These are phyloP conservation scores for Microtus oregoni DNA, from an alignment of 2,113 vertebrate genomes.

Conservation along the genomic window DNA sequence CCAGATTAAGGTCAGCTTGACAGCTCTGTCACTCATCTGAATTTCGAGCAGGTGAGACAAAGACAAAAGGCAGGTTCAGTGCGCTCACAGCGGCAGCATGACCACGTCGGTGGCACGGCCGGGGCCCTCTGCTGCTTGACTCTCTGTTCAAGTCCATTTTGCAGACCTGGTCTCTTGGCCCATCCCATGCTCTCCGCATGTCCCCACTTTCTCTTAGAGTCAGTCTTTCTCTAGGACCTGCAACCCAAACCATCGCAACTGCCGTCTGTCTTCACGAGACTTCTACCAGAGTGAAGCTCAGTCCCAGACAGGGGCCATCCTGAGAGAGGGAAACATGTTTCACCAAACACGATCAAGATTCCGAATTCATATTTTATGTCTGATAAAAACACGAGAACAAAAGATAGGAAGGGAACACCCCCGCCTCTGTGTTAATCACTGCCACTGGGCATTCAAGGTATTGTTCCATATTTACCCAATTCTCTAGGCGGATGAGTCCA, in stretches of 20 bases:
- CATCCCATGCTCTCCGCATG: neutral
- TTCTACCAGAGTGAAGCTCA: neutral
- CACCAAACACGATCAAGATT: neutral
- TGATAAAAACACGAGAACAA: constrained; percentile 6
- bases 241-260: neutral
- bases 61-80: neutral
- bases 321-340: neutral
- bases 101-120: too few species aligned
- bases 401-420: neutral
- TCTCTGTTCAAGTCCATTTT: neutral
- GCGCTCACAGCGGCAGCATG: neutral
- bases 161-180: neutral
- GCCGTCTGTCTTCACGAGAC: neutral
- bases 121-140: neutral
- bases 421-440: neutral
- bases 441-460: neutral
- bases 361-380: constrained; percentile 4
- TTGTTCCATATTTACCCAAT: neutral
- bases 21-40: neutral
- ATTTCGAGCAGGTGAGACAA: neutral
- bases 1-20: neutral
- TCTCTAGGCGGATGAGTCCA: neutral
- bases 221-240: neutral
- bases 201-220: constrained; percentile 9
- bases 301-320: neutral